Conservation (phyloP, 1,140 invertebrate genomes). For the Drosophila aff. region DNA sequence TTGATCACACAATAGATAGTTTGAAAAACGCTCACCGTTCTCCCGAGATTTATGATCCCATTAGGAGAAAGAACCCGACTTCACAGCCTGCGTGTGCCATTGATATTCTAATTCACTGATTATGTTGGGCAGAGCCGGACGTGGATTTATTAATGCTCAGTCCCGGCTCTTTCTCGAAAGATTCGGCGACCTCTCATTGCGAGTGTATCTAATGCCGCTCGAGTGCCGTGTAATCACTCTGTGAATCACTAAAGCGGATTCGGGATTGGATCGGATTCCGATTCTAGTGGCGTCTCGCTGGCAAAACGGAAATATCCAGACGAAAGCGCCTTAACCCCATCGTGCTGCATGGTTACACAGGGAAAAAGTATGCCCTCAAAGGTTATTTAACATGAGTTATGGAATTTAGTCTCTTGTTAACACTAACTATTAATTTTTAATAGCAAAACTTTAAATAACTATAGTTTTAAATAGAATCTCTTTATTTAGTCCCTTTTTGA, state of each 20-base stretch:
- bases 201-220: conserved; percentile 51
- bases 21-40: background rate
- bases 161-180: conserved; percentile 8
- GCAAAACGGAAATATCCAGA: conserved; percentile 65
- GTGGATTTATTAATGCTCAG: conserved; percentile 27
- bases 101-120: conserved; percentile 53
- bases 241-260: conserved; percentile 77
- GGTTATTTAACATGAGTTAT: too few relatives aligned
- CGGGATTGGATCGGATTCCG: conserved; percentile 24
- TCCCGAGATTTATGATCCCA: conserved; percentile 35
- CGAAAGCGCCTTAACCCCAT: conserved; percentile 61
- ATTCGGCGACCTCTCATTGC: conserved; percentile 9
- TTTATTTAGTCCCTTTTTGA: too few relatives aligned
- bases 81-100: conserved; percentile 37
- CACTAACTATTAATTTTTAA: too few relatives aligned
- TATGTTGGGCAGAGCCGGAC: conserved; percentile 26
- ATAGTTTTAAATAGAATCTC: too few relatives aligned
- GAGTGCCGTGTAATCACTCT: conserved; percentile 61
- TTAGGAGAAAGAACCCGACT: conserved; percentile 38
- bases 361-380: background rate
- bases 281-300: conserved; percentile 55
- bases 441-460: too few relatives aligned
- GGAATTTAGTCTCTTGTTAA: too few relatives aligned
- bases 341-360: conserved; percentile 5
- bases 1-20: conserved; percentile 29